phyloP scores from a whole-genome alignment of 2,113 vertebrate genomes.

The Dicerorhinus sumatrensis region DNA sequence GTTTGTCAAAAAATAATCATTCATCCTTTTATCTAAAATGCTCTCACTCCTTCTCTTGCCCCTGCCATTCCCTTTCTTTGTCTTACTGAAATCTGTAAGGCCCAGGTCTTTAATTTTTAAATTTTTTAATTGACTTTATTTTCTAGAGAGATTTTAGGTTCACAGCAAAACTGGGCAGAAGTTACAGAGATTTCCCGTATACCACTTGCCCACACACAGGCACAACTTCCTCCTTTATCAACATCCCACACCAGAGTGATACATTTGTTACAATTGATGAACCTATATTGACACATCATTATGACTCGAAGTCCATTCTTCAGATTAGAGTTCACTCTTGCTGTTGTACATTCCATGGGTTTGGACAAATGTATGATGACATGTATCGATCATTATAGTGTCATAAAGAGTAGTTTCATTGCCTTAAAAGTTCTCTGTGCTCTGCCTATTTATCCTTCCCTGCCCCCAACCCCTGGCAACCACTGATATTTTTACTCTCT shows the following conservation, averaged over 20 bases:
- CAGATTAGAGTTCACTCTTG: neutral
- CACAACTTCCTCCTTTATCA: neutral
- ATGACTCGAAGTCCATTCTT: neutral
- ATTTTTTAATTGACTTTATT: neutral
- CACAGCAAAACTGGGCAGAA: neutral
- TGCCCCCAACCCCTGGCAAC: neutral
- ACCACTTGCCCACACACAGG: neutral
- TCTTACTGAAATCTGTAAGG: neutral
- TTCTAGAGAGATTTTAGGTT: neutral
- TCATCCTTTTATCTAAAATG: neutral
- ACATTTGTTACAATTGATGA: neutral
- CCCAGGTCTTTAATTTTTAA: neutral
- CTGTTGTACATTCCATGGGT: neutral
- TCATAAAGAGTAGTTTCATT: neutral
- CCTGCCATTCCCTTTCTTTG: neutral
- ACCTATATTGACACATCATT: neutral
- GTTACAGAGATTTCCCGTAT: neutral
- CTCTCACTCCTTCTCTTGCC: neutral
- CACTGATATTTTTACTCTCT: neutral
- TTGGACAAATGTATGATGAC: neutral
- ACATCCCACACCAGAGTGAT: too few relatives aligned
- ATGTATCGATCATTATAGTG: neutral
- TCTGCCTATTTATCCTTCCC: neutral
- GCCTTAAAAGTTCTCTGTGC: neutral
- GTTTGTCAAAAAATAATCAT: neutral